phyloP scores from a whole-genome alignment of 2,113 vertebrate genomes.

The Paralichthys olivaceus region DNA sequence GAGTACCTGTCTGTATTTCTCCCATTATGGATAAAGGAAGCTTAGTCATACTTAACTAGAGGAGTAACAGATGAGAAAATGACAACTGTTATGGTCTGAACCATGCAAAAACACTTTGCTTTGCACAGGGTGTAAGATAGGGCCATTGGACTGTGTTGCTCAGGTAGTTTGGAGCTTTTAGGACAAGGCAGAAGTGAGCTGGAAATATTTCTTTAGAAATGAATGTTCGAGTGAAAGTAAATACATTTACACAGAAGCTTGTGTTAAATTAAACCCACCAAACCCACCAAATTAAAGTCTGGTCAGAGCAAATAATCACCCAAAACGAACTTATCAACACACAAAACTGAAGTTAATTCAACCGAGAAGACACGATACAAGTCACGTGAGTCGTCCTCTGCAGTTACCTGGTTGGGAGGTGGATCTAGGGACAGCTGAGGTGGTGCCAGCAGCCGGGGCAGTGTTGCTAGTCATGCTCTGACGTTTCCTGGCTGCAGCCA shows the following conservation, averaged over 20 bases:
- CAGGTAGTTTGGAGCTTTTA: too few relatives aligned
- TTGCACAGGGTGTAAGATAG: too few relatives aligned
- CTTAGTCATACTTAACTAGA: too few relatives aligned
- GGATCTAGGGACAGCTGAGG: conserved; percentile 85
- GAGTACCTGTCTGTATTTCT: neutral
- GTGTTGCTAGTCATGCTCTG: conserved; percentile 74
- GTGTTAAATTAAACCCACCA: neutral
- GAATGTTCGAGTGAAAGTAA: too few relatives aligned
- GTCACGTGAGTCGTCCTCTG: neutral
- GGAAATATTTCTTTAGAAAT: neutral
- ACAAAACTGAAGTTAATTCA: neutral
- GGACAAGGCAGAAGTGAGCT: too few relatives aligned
- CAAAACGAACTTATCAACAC: neutral
- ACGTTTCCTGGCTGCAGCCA: conserved; percentile 83
- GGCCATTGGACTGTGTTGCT: too few relatives aligned
- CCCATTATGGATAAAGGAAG: too few relatives aligned
- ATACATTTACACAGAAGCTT: too few relatives aligned
- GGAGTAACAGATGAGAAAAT: neutral
- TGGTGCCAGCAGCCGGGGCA: conserved; percentile 34
- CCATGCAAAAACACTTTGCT: too few relatives aligned
- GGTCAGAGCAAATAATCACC: neutral
- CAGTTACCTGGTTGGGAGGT: conserved; percentile 91
- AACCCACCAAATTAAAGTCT: neutral
- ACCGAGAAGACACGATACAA: neutral
- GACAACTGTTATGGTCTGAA: neutral